Conservation (phyloP, 2,797 vertebrate genomes). For the Hypotaenidia philippensis region DNA sequence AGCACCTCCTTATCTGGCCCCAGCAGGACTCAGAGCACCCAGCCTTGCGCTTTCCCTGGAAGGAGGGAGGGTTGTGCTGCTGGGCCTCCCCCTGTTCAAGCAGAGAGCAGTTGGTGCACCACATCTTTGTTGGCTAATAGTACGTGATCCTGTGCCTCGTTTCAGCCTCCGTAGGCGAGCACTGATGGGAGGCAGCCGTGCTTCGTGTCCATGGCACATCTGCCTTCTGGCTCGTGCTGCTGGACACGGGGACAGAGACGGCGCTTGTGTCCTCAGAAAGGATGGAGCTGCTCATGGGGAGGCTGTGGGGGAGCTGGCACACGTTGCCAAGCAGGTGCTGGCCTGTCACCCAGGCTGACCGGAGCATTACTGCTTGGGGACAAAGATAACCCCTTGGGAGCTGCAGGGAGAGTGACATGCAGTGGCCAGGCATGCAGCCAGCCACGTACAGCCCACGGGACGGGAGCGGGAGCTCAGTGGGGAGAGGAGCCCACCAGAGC, state of each 20-base stretch:
- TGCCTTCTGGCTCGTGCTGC: neutral
- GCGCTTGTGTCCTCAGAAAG: neutral
- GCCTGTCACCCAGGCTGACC: neutral
- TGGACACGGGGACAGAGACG: neutral
- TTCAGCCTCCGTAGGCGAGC: neutral
- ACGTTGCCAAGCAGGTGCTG: neutral
- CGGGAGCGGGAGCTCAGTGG: neutral
- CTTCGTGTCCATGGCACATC: neutral
- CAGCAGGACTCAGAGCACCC: neutral
- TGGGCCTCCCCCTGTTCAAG: neutral
- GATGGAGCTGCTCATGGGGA: neutral
- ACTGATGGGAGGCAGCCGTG: neutral
- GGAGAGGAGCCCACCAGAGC: neutral
- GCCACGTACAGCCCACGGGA: accelerated
- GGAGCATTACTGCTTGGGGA: neutral
- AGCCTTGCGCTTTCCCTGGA: neutral
- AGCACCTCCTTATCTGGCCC: neutral
- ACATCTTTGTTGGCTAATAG: neutral
- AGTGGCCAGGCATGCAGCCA: neutral
- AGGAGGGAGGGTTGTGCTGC: neutral
- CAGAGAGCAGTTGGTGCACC: neutral
- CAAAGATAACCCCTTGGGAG: accelerated
- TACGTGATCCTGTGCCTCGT: neutral
- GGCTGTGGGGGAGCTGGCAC: neutral
- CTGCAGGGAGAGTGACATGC: accelerated